Conservation (phyloP, 2,113 vertebrate genomes). For the Galeopterus variegatus region DNA sequence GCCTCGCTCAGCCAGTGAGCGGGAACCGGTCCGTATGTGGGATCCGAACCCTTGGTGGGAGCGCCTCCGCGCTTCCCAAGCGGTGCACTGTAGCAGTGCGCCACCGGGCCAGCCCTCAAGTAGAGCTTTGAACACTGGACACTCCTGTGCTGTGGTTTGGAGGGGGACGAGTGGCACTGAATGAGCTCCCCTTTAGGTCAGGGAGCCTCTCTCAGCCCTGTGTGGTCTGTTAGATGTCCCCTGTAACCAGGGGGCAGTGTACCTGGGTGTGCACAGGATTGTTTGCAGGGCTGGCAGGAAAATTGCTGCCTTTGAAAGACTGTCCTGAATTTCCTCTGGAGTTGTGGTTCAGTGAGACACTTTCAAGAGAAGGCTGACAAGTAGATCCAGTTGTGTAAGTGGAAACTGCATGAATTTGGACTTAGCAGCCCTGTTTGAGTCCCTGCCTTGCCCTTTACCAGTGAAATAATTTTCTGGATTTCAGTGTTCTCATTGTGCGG, state of each 20-base stretch:
- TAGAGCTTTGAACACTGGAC: neutral
- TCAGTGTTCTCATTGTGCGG: neutral
- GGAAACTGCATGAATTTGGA: neutral
- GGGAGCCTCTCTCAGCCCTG: neutral
- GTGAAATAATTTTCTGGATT: neutral
- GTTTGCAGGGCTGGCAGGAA: neutral
- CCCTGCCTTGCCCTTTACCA: neutral
- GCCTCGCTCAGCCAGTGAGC: too few relatives aligned
- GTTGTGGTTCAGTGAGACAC: neutral
- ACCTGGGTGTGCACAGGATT: too few relatives aligned
- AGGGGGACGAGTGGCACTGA: neutral
- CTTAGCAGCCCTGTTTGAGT: neutral
- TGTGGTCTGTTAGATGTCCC: neutral
- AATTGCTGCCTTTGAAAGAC: neutral
- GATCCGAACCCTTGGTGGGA: too few relatives aligned
- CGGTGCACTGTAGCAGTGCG: too few relatives aligned
- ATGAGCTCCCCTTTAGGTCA: neutral
- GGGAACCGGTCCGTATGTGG: too few relatives aligned
- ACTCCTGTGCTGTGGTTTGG: neutral
- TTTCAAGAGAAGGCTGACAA: neutral
- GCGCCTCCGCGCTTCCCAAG: too few relatives aligned
- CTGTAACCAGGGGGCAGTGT: accelerated
- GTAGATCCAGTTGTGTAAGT: neutral
- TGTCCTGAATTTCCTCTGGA: neutral
- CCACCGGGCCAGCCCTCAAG: too few relatives aligned